Evolutionary conservation across 2,113 vertebrate species (phyloP).

Genomic region (Sander vitreus): DNA sequence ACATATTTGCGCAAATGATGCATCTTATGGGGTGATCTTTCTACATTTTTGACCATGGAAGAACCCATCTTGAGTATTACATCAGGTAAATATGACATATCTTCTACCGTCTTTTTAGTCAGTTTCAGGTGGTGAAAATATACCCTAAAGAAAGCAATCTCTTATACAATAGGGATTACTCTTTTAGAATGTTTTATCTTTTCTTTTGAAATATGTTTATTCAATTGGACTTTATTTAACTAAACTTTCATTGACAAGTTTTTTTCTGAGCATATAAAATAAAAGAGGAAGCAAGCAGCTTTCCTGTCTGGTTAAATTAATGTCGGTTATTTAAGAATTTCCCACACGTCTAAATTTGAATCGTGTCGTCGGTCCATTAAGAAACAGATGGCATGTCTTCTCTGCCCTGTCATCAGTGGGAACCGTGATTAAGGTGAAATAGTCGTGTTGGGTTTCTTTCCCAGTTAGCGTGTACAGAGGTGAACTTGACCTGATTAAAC

Average conservation of each 20-base stretch:
- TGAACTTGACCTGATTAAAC: conserved; percentile 77
- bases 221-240: not conserved
- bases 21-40: conserved; percentile 40
- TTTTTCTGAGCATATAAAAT: not conserved
- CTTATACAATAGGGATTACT: not conserved
- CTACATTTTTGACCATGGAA: conserved; percentile 66
- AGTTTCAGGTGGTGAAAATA: not conserved
- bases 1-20: conserved; percentile 20
- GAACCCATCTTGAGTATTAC: conserved; percentile 23
- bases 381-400: conserved; percentile 30
- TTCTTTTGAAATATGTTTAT: not conserved
- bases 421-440: conserved; percentile 48
- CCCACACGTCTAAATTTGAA: conserved; percentile 4
- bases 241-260: conserved; percentile 1
- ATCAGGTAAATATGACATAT: conserved; percentile 63
- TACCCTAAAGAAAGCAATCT: not conserved
- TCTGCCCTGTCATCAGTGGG: conserved; percentile 27
- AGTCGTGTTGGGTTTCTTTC: conserved; percentile 46
- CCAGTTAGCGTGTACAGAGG: conserved; percentile 56
- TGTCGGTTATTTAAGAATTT: conserved; percentile 1
- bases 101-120: not conserved
- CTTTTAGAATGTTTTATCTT: not conserved
- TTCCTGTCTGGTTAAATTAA: conserved; percentile 40
- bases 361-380: conserved; percentile 17
- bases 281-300: conserved; percentile 68